phyloP scores from a whole-genome alignment of 1,140 invertebrate genomes.

The Aplysia californica region DNA sequence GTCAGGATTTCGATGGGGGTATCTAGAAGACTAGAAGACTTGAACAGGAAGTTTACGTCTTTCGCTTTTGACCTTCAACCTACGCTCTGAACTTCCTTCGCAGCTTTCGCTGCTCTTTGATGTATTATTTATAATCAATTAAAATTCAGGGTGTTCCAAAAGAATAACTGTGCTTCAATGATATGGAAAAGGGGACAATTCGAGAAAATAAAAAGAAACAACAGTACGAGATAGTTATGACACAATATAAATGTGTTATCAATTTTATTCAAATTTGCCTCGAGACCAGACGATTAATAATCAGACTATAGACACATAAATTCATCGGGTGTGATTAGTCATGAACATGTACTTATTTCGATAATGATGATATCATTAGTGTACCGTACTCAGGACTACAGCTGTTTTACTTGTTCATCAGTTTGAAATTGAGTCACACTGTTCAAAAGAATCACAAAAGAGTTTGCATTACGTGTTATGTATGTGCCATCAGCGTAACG shows the following conservation, averaged over 20 bases:
- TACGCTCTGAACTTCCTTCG: not conserved
- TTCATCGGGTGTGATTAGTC: too few relatives aligned
- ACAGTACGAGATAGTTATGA: not conserved
- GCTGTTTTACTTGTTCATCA: too few relatives aligned
- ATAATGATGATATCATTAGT: not conserved
- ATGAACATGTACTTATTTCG: too few relatives aligned
- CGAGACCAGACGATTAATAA: too few relatives aligned
- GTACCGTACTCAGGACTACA: not conserved
- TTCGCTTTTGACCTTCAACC: not conserved
- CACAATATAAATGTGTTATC: not conserved
- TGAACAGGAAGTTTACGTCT: not conserved
- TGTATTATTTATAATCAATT: not conserved
- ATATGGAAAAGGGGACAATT: not conserved
- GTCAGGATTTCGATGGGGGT: too few relatives aligned
- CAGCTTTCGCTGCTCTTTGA: not conserved
- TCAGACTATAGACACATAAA: too few relatives aligned
- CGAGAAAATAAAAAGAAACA: not conserved
- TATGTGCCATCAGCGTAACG: too few relatives aligned
- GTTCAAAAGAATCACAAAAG: too few relatives aligned
- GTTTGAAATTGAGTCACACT: too few relatives aligned
- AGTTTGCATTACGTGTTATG: too few relatives aligned
- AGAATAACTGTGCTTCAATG: not conserved
- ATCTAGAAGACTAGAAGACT: too few relatives aligned
- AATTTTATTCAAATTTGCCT: not conserved
- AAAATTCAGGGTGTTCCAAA: not conserved